phyloP scores from a whole-genome alignment of 1,140 invertebrate species.

The Penaeus indicus region DNA sequence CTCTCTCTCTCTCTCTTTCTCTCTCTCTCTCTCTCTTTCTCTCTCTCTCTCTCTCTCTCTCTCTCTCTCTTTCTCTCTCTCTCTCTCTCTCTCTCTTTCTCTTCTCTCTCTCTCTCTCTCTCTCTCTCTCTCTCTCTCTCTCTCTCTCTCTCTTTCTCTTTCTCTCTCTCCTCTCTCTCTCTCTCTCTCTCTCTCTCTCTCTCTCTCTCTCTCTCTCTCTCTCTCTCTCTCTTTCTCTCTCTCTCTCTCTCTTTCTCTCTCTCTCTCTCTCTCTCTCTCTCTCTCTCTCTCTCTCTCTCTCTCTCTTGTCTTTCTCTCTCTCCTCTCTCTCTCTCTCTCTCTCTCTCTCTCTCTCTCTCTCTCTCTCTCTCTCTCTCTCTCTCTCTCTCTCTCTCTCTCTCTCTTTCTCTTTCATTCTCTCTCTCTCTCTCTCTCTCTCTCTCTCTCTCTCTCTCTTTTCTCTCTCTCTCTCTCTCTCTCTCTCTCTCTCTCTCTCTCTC shows the following conservation, averaged over 20 bases:
- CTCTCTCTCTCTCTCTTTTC: background rate
- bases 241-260: too few species aligned
- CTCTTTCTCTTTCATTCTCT: too few species aligned
- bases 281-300: background rate
- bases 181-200: background rate
- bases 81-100: background rate
- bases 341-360: background rate
- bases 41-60: too few species aligned
- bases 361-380: too few species aligned
- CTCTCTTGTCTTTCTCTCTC: background rate
- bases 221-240: background rate
- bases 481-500: too few species aligned
- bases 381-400: too few species aligned
- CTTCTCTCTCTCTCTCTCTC: background rate
- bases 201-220: background rate
- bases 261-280: too few species aligned
- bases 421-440: background rate
- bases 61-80: too few species aligned
- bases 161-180: background rate
- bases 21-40: too few species aligned
- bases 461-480: too few species aligned
- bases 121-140: too few species aligned
- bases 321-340: background rate
- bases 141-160: background rate
- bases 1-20: background rate